A percentile compares a stretch with the other conserved stretches of the same genome.
These are phyloP conservation scores for Anagyrus pseudococci DNA, from an alignment of 2,888 invertebrate genomes.

Conservation along the genomic window DNA sequence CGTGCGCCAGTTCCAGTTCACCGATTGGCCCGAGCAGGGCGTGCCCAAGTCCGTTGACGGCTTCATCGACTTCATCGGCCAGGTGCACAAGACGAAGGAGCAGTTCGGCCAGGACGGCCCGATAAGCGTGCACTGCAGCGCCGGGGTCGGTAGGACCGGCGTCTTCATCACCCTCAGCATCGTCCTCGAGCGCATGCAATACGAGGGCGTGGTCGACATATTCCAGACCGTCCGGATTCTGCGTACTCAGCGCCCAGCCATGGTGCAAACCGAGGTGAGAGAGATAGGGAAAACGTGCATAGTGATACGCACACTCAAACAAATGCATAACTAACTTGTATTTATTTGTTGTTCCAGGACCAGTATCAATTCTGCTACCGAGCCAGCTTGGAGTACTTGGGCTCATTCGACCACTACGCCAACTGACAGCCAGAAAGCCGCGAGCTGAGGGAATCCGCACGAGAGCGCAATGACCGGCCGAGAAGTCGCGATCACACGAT, in stretches of 20 bases:
- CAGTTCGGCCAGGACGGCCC: conserved; percentile 99
- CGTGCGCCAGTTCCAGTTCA: conserved; percentile 95
- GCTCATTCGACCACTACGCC: conserved; percentile 96
- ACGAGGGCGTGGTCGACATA: conserved; percentile 98
- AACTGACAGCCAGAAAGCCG: conserved; percentile 70
- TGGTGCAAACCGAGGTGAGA: conserved; percentile 98
- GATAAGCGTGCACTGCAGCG: conserved; percentile 94
- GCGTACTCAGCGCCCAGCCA: conserved; percentile 96
- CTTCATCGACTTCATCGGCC: conserved; percentile 99
- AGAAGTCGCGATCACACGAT: conserved; percentile 46
- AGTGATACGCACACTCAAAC: no score
- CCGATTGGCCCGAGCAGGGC: conserved; percentile 95
- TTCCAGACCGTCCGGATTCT: conserved; percentile 99
- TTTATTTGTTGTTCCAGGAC: conserved; percentile 71
- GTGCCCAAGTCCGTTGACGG: conserved; percentile 98
- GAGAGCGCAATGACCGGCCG: conserved; percentile 30
- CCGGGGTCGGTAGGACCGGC: conserved; percentile 97
- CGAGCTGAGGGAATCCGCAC: conserved; percentile 48
- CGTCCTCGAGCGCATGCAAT: conserved; percentile 98
- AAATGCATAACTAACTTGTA: no score
- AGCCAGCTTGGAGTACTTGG: conserved; percentile 97
- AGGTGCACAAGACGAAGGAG: conserved; percentile 99
- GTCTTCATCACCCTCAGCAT: conserved; percentile 98
- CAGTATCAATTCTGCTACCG: conserved; percentile 99
- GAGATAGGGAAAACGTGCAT: background rate